Base-by-base conservation (phyloP, 2,888 invertebrate genomes). In the Dynastes tityus region DNA sequence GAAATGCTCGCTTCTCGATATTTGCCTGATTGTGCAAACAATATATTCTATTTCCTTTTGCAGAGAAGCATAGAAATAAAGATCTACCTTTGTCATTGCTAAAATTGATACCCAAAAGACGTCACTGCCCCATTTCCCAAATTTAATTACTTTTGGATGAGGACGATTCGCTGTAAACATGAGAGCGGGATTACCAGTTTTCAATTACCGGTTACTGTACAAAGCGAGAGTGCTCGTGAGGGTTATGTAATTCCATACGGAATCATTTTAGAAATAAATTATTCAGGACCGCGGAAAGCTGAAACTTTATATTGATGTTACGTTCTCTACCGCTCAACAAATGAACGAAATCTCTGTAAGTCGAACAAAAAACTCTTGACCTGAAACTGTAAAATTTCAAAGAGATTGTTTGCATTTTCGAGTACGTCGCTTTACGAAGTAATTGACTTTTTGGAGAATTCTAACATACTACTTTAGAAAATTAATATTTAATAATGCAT, bases 211-310 rank as follows among this genome's bases (percentile, higher is more conserved):
- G 71, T 71, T 71, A 40, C 55, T 37, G 32, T 71, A 71, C 53
- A 71, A 71, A 71, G 55, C 71, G 55, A 71, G 16, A 71, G 71
- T 32, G 71, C 71, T 71, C 32, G 32, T 71, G 71, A 37, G 71
- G 71, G 29, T 71, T 71, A 32, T 71, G 71, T 53, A 55, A 32
- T 32, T 55, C 71, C 55, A 55, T n/a, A 55, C 55, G 32, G 55
- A 71, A 71, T 71, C 71, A 71, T 71, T 71, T 71, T 71, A 55
- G 55, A 71, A 71, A 71, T 58, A 71, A 71, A 71, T 71, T 71
- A 71, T 71, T 71, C 58, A 55, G 37, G 53, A 6, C n/a, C 37
- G 16, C 55, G 71, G 53, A 37, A 55, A 71, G 58, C 37, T 29
- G 71, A 71, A 71, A 71, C 32, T 4, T 53, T 55, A 55, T 29